phyloP scores from a whole-genome alignment of 2,113 vertebrate genomes.

The Athene noctua region DNA sequence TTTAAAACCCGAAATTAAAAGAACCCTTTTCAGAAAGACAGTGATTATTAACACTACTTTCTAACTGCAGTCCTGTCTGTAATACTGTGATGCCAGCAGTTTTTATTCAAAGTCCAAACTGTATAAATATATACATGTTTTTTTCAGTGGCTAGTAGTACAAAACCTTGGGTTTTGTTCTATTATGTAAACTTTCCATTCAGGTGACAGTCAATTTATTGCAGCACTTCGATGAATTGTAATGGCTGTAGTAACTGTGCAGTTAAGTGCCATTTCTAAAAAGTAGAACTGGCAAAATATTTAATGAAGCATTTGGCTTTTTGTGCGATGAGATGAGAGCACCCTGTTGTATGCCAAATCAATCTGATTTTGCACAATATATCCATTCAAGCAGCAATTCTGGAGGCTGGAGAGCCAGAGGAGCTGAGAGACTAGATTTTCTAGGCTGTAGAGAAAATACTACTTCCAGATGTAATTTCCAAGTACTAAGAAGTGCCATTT shows the following conservation, averaged over 20 bases:
- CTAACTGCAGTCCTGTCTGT: not conserved
- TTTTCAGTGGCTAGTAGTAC: not conserved
- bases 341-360: constrained; percentile 52
- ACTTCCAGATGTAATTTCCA: constrained; percentile 64
- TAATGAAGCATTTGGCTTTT: constrained; percentile 61
- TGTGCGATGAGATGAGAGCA: not conserved
- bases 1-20: constrained; percentile 7
- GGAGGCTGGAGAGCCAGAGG: constrained; percentile 21
- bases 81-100: not conserved
- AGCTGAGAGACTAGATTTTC: constrained; percentile 57
- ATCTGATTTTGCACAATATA: constrained; percentile 64
- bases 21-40: not conserved
- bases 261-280: constrained; percentile 57
- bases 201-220: constrained; percentile 40
- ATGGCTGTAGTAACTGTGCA: not conserved
- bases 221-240: not conserved
- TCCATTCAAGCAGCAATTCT: constrained; percentile 63
- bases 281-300: constrained; percentile 54
- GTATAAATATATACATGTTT: not conserved
- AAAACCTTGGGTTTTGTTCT: constrained; percentile 30
- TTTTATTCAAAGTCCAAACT: not conserved
- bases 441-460: constrained; percentile 47
- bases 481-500: constrained; percentile 46
- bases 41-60: not conserved
- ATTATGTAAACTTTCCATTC: constrained; percentile 51